Evolutionary conservation across 2,797 vertebrate species (phyloP), one percentile per base, ranked within the genome.

Genomic region (Echeneis naucrates): DNA sequence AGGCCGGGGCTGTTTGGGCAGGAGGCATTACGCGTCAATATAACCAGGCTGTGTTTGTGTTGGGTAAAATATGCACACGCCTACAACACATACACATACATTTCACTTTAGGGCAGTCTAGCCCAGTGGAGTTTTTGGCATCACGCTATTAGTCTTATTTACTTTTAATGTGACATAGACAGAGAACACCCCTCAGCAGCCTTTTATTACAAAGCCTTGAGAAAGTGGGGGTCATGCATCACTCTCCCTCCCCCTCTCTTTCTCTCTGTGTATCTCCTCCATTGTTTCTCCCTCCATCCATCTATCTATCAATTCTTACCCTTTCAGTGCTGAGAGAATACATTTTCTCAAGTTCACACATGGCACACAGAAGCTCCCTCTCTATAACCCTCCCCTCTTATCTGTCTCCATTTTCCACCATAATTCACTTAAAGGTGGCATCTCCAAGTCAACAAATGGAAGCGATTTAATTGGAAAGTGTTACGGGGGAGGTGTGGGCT

Each of bases 111-210:
- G 74, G 78, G 58, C 85, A 67, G 67, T 58, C n/a, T 60, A 70
- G 69, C 66, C 84, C 82, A 62, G 73, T 61, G 74, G 82, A 86
- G 89, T 76, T 83, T 83, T 84, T 66, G 11, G 82, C 83, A 75
- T 84, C 68, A 40, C 68, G 81, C 87, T 83, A 92, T 94, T 91
- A 91, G 88, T 93, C 92, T 93, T 92, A 90, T 92, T 92, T 89
- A 89, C 89, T 90, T 90, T 89, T 92, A 94, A 91, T 93, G 90
- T 91, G 91, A 91, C 92, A 93, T 84, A 92, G 91, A 92, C 86
- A 78, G 81, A 93, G 86, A 89, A 80, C 87, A 83, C 72, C 82
- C 76, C 87, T 82, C 85, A 70, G 75, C 83, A 85, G 82, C 81
- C 92, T 87, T 91, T 91, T 92, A 90, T 91, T 90, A 90, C 84